These are phyloP conservation scores for Podilymbus podiceps DNA, from an alignment of 2,113 vertebrate genomes.

Conservation along the genomic window DNA sequence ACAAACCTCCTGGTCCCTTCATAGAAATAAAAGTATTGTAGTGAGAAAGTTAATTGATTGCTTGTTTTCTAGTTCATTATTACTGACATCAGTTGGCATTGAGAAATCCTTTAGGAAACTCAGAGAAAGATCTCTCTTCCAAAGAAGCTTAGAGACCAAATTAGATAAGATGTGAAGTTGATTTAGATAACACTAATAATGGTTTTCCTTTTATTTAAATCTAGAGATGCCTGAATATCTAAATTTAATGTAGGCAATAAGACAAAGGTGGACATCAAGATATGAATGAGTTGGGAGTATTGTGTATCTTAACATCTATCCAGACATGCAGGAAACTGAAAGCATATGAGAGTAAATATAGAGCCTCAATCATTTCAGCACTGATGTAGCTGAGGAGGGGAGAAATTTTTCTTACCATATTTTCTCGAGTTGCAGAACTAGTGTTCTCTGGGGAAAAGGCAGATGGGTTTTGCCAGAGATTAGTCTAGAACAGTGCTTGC, in stretches of 20 bases:
- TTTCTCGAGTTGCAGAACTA: not conserved
- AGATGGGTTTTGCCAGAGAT: slow-evolving; percentile 13
- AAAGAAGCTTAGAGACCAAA: not conserved
- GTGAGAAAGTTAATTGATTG: not conserved
- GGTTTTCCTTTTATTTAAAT: not conserved
- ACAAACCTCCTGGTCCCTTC: not conserved
- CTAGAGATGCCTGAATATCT: not conserved
- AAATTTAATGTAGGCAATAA: not conserved
- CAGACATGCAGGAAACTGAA: not conserved
- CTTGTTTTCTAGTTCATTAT: slow-evolving; percentile 6
- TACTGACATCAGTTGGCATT: not conserved
- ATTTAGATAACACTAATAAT: not conserved
- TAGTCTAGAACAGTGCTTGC: not conserved
- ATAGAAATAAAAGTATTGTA: not conserved
- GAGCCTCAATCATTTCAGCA: not conserved
- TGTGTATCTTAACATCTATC: not conserved
- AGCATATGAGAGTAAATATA: not conserved
- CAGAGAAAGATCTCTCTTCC: not conserved
- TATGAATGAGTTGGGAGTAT: not conserved
- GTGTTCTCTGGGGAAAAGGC: not conserved
- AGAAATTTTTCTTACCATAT: not conserved
- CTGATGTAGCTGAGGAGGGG: not conserved
- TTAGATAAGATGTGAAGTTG: not conserved
- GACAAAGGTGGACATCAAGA: not conserved
- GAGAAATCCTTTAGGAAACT: slow-evolving; percentile 35